Evolutionary conservation across 2,888 invertebrate genomes (phyloP), one percentile per base, ranked within the genome.

Genomic region (Oligia fasciuncula): DNA sequence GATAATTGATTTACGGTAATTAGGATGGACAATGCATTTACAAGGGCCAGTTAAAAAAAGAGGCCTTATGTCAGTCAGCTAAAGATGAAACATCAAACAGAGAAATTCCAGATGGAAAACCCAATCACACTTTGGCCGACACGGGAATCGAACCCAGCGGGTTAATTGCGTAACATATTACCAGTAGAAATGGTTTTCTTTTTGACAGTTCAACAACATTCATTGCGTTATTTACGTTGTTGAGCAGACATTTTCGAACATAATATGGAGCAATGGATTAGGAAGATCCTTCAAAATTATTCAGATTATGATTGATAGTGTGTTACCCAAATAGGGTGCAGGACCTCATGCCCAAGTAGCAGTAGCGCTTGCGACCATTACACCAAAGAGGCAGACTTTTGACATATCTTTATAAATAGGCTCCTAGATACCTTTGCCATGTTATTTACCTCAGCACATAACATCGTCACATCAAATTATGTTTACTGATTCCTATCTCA

Each of bases 1-100:
- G 76, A 35, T 85, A 68, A 84, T 74, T 79, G 76, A 87, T 85
- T 80, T 67, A 76, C 40, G 68, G 60, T 85, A 84, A 84, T 84
- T 76, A 71, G 43, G 13, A 60, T 70, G 57, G 60, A 65, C 6
- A 72, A 60, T 13, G n/a, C 54, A 43, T 43, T n/a, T 71, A 11
- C 65, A 40, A 35, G 4, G 11, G 23, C 17, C 4, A 40, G 14
- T 14, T 49, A 49, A 49, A 49, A 49, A 49, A 49, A 13, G 49
- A 49, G 49, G 49, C 13, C 49, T 13, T 49, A 49, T 49, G 49
- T 49, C 13, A 49, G 49, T 49, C 49, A 13, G 49, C 49, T 49
- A 49, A 49, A 49, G 13, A 13, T 49, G 13, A 49, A 49, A 49
- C 49, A 49, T 49, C 49, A 49, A 49, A 49, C 49, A 49, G 49